Evolutionary conservation across 1,140 invertebrate genomes (phyloP).

Genomic region (Conus betulinus): DNA sequence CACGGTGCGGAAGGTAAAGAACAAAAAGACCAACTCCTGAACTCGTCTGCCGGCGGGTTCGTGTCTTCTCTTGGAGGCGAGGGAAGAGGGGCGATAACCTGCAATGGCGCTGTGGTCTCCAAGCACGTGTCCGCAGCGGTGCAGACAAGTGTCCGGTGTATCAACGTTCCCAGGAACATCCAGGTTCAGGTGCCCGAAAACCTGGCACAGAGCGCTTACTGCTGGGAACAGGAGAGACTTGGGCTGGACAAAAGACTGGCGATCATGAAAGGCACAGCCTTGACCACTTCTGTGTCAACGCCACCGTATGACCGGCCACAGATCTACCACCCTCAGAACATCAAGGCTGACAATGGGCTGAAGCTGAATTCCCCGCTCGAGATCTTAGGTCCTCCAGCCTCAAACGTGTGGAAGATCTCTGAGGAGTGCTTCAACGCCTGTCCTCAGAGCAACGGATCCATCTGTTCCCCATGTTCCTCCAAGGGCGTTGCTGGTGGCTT

Average conservation of each 20-base stretch:
- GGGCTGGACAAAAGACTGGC: not conserved
- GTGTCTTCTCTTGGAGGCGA: not conserved
- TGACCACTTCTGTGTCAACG: not conserved
- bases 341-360: not conserved
- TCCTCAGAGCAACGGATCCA: not conserved
- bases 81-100: not conserved
- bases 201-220: not conserved
- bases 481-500: not conserved
- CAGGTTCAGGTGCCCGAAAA: not conserved
- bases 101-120: not conserved
- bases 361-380: not conserved
- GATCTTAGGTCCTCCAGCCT: not conserved
- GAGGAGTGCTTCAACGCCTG: not conserved
- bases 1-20: no score
- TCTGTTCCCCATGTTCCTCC: not conserved
- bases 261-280: not conserved
- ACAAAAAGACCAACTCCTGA: not conserved
- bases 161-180: no score
- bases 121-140: not conserved
- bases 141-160: not conserved
- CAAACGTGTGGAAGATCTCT: not conserved
- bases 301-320: not conserved
- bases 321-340: not conserved
- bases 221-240: not conserved
- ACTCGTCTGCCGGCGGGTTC: not conserved